Evolutionary conservation across 1,140 invertebrate species (phyloP).

Genomic region (Panonychus citri): DNA sequence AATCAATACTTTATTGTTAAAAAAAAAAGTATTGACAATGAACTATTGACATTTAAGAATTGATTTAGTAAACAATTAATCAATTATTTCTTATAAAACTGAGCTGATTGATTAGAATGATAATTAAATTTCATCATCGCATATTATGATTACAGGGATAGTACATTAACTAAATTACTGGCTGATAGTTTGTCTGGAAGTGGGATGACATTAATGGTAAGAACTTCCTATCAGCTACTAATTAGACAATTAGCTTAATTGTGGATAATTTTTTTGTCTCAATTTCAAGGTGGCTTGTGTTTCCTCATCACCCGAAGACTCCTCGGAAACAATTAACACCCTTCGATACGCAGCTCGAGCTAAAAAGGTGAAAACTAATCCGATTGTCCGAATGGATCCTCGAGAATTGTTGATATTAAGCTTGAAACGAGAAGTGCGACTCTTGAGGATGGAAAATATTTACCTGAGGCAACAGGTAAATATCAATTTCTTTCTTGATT

Average conservation of each 20-base stretch:
- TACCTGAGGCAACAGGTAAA: constrained; percentile 41
- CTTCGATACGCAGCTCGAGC: constrained; percentile 62
- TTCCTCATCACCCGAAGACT: constrained; percentile 57
- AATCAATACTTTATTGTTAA: too few relatives aligned
- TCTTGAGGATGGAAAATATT: constrained; percentile 72
- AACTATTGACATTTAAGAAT: too few relatives aligned
- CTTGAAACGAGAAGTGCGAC: constrained; percentile 61
- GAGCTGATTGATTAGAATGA: too few relatives aligned
- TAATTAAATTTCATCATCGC: too few relatives aligned
- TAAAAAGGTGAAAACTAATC: constrained; percentile 66
- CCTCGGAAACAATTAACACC: constrained; percentile 73
- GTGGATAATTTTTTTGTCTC: too few relatives aligned
- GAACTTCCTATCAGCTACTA: constrained; percentile 1
- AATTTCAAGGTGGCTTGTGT: constrained; percentile 60
- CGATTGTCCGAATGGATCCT: constrained; percentile 79
- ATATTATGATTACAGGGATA: constrained; percentile 35
- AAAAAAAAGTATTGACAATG: too few relatives aligned
- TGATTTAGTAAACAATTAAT: too few relatives aligned
- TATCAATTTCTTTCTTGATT: neutral
- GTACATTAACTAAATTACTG: constrained; percentile 71
- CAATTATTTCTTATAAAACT: too few relatives aligned
- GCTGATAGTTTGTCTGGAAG: constrained; percentile 83
- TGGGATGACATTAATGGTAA: constrained; percentile 73
- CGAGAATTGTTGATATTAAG: constrained; percentile 69
- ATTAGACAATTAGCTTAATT: too few relatives aligned